A percentile compares a stretch with the other conserved stretches of the same genome.
Evolutionary conservation across 2,113 vertebrate species (phyloP).

Genomic region (Strigops habroptila): DNA sequence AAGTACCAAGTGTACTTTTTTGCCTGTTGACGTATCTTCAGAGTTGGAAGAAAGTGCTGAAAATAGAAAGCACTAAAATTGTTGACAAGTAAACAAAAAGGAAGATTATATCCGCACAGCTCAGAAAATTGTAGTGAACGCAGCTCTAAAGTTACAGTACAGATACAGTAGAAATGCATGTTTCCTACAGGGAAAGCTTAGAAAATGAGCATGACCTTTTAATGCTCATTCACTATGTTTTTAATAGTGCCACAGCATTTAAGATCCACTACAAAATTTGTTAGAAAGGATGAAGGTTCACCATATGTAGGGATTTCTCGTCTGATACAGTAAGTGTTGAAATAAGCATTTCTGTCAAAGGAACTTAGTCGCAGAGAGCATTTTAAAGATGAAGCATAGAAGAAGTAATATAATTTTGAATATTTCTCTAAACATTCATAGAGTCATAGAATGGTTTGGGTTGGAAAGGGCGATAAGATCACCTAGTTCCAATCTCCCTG

Average conservation of each 20-base stretch:
- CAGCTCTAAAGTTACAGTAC: not conserved
- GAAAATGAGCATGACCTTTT: constrained; percentile 32
- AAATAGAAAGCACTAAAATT: constrained; percentile 53
- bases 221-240: not conserved
- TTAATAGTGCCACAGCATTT: not conserved
- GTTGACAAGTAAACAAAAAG: constrained; percentile 61
- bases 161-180: not conserved
- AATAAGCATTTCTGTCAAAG: constrained; percentile 20
- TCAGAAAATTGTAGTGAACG: not conserved
- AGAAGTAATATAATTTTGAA: constrained; percentile 17
- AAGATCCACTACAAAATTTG: not conserved
- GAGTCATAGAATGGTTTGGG: not conserved
- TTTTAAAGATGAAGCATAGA: not conserved
- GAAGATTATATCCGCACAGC: constrained; percentile 29
- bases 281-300: not conserved
- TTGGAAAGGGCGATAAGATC: not conserved
- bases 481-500: not conserved
- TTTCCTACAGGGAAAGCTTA: constrained; percentile 14
- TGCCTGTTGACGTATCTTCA: constrained; percentile 26
- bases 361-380: not conserved
- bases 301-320: not conserved
- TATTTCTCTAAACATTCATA: not conserved
- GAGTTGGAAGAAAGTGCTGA: constrained; percentile 1
- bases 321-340: not conserved
- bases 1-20: not conserved